A percentile compares a stretch with the other conserved stretches of the same genome.
Conservation (phyloP, 2,113 vertebrate genomes). For the Hystrix brachyura region DNA sequence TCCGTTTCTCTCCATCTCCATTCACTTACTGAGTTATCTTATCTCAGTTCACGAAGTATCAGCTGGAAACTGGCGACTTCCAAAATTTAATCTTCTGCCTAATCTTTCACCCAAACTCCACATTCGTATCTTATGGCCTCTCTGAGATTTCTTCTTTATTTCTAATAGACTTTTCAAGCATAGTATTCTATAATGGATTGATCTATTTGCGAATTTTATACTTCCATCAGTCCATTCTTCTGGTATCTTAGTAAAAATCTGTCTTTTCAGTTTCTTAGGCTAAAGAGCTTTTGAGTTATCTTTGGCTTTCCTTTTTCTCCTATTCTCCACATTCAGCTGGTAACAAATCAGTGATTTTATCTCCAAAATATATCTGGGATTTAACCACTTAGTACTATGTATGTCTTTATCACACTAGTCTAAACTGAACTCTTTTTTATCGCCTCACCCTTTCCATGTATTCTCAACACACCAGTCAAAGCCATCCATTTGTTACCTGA, state of each 20-base stretch:
- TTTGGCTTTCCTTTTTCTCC: background rate
- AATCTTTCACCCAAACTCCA: background rate
- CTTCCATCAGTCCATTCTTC: background rate
- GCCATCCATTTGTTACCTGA: background rate
- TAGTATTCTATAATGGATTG: background rate
- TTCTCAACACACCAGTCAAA: background rate
- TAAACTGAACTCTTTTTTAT: background rate
- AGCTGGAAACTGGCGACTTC: background rate
- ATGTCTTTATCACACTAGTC: background rate
- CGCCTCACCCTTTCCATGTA: background rate
- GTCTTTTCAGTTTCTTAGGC: background rate
- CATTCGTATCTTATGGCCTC: background rate
- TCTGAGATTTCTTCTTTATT: background rate
- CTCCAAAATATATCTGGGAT: background rate
- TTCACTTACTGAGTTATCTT: background rate
- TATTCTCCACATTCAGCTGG: background rate
- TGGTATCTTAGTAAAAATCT: conserved; percentile 14
- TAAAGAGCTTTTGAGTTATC: background rate
- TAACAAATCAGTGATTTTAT: background rate
- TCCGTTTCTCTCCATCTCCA: background rate
- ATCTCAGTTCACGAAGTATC: background rate
- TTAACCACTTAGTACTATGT: background rate
- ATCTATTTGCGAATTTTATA: background rate
- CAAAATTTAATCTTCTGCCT: background rate
- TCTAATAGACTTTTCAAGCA: background rate